Evolutionary conservation across 2,888 invertebrate species (phyloP), one percentile per base, ranked within the genome.

Genomic region (Cactoblastis cactorum): DNA sequence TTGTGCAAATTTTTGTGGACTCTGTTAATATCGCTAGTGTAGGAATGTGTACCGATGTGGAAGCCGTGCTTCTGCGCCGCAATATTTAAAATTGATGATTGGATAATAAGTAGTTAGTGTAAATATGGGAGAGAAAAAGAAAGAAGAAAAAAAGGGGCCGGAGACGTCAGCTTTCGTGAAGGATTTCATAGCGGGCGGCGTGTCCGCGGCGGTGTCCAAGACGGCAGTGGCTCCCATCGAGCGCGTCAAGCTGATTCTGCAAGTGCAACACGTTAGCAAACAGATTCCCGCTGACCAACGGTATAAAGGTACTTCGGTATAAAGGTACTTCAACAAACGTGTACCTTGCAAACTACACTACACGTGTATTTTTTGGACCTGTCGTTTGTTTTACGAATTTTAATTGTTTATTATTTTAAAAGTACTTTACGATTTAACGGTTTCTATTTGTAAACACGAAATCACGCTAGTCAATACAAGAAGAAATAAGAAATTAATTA

Each of bases 161-260:
- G 66, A 60, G 0, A 0, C 62, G 1, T 94, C 94, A 90, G 94
- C 94, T 59, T 97, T 97, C 81, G 75, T 94, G 65, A 96, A 97
- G 90, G 98, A 97, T 91, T 97, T 97, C 77, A 77, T 95, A 54
- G 97, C 97, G 59, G 98, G 98, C 65, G 98, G 98, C 59, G 91
- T 97, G 45, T 95, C 98, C 39, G 98, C 98, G 28, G 98, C 97
- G 38, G 93, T 97, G 61, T 97, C 98, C 48, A 98, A 98, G 82
- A 98, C 98, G 41, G 94, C 95, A 37, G 97, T 97, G 55, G 98
- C 98, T 14, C 98, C 98, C 52, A 98, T 98, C 73, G 98, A 98
- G 90, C 93, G 98, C 76, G 97, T 98, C 45, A 98, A 98, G 83
- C 90, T 98, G 63, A 92, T 98, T 56, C 92, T 98, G 61, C 98